A percentile compares a stretch with the other conserved stretches of the same genome.
Conservation (phyloP, 2,888 invertebrate genomes). For the Tenthredo livida region DNA sequence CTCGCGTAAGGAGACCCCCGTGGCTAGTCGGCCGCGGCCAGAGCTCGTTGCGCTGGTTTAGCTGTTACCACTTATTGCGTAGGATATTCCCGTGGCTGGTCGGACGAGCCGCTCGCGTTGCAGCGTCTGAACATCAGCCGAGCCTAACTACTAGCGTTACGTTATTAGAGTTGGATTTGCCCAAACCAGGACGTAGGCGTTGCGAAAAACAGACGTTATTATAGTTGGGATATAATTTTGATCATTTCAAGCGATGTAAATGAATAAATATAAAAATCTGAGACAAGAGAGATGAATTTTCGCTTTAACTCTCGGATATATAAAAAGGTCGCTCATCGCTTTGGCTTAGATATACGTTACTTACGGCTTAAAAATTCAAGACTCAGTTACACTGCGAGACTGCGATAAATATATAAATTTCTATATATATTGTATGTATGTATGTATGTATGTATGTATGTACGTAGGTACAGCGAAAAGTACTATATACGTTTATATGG, state of each 20-base stretch:
- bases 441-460: background rate
- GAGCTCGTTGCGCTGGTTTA: background rate
- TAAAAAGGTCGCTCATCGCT: background rate
- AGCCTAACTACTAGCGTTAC: conserved; percentile 16
- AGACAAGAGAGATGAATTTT: background rate
- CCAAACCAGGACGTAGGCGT: no score
- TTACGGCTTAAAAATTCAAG: conserved; percentile 22
- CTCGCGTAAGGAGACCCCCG: conserved; percentile 19
- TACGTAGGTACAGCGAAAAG: background rate
- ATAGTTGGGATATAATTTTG: no score
- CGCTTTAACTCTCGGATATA: background rate
- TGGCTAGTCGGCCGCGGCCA: background rate
- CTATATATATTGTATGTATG: background rate
- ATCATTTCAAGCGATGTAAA: no score
- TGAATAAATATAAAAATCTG: background rate
- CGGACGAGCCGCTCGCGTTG: background rate
- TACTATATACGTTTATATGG: background rate
- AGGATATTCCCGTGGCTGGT: background rate
- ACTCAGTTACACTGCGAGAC: conserved; percentile 10
- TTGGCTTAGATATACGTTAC: conserved; percentile 9
- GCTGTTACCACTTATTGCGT: conserved; percentile 8
- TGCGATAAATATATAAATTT: conserved; percentile 23
- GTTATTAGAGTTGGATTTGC: background rate
- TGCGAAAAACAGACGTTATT: no score
- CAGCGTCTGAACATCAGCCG: conserved; percentile 7